These are phyloP conservation scores for Zeus faber DNA, from an alignment of 2,113 vertebrate species.

Conservation along the genomic window DNA sequence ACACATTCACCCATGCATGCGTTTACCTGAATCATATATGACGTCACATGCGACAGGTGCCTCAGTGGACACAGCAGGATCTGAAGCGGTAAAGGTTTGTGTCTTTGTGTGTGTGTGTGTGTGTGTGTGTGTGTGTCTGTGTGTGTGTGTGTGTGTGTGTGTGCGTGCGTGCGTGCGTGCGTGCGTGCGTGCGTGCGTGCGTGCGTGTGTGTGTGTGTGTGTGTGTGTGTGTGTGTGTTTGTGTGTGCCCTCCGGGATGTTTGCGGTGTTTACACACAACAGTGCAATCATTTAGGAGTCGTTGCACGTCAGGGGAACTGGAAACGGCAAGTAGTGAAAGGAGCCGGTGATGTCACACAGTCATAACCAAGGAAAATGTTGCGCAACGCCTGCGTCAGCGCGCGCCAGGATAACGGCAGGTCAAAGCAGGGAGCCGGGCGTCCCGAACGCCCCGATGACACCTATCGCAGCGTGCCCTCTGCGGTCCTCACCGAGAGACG, in stretches of 20 bases:
- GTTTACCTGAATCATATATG: conserved; percentile 39
- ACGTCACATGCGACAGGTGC: conserved; percentile 55
- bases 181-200: no score
- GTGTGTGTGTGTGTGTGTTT: conserved; percentile 1
- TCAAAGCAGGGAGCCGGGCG: conserved; percentile 27
- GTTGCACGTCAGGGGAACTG: conserved; percentile 40
- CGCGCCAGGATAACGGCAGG: conserved; percentile 47
- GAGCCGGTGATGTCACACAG: conserved; percentile 60
- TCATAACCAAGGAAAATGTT: conserved; percentile 60
- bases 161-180: neutral
- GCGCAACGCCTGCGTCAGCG: conserved; percentile 59
- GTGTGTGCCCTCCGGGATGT: conserved; percentile 17
- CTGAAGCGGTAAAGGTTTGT: conserved; percentile 2
- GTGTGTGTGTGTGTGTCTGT: conserved; percentile 9
- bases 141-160: conserved; percentile 7
- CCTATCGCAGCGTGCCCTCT: conserved; percentile 23
- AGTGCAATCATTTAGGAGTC: conserved; percentile 37
- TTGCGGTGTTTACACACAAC: conserved; percentile 67
- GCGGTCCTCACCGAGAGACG: neutral
- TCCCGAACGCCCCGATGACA: conserved; percentile 51
- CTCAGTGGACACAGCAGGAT: conserved; percentile 31
- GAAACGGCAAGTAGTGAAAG: conserved; percentile 34
- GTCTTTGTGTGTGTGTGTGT: conserved; percentile 12
- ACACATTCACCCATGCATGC: conserved; percentile 24
- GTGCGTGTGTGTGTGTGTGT: conserved; percentile 13